Percentiles rank a stretch among this genome's conserved stretches.
Conservation (phyloP, 2,113 vertebrate genomes). For the Alexandromys fortis region DNA sequence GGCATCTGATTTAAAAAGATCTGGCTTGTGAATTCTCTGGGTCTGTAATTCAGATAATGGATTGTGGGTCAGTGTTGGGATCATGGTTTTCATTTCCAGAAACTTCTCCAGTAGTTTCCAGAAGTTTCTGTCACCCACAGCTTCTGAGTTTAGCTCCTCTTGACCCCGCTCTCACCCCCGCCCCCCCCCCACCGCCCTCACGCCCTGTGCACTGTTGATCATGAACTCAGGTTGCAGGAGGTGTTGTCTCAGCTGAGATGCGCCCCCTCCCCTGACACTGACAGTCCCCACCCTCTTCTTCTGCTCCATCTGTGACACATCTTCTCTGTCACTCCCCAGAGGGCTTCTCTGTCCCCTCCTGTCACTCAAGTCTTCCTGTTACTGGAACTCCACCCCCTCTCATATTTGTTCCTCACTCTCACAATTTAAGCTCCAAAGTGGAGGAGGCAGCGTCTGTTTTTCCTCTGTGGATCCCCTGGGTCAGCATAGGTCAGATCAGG, state of each 20-base stretch:
- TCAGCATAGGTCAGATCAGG: not conserved
- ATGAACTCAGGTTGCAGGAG: not conserved
- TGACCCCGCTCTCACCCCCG: too few relatives aligned
- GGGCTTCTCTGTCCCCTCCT: not conserved
- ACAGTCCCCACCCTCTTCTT: not conserved
- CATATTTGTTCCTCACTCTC: too few relatives aligned
- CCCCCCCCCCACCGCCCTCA: too few relatives aligned
- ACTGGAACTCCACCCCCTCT: rapidly evolving
- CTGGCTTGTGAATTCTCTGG: not conserved
- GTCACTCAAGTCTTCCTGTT: not conserved
- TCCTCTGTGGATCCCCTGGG: not conserved
- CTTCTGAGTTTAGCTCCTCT: too few relatives aligned
- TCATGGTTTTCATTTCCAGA: not conserved
- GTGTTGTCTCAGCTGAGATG: not conserved
- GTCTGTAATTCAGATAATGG: not conserved
- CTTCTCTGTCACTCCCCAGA: not conserved
- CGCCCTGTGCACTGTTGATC: not conserved
- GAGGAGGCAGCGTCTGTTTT: too few relatives aligned
- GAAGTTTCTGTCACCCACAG: too few relatives aligned
- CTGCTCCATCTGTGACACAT: not conserved
- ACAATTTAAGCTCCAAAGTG: not conserved
- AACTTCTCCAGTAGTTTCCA: not conserved
- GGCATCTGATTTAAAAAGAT: not conserved
- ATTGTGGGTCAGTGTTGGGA: not conserved
- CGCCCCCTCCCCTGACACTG: not conserved